Evolutionary conservation across 2,113 vertebrate species (phyloP).

Genomic region (Plotosus lineatus): DNA sequence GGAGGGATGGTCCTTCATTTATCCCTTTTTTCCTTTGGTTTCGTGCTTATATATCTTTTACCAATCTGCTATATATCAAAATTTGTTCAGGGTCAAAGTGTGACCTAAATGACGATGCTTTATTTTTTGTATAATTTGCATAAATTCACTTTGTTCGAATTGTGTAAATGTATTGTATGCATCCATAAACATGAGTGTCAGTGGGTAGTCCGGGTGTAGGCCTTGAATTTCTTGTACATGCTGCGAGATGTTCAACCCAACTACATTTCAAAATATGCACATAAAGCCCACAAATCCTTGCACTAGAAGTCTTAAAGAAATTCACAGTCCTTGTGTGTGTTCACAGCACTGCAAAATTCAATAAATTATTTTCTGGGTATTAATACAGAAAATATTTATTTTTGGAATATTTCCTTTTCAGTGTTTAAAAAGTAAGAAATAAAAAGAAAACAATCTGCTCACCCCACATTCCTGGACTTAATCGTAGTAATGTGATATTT

Average conservation of each 20-base stretch:
- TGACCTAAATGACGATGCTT: background rate
- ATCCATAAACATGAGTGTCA: background rate
- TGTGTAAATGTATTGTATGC: no score
- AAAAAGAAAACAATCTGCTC: background rate
- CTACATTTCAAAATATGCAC: background rate
- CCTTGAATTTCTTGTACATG: background rate
- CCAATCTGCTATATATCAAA: no score
- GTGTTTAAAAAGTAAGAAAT: slow-evolving; percentile 1
- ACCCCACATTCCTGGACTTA: background rate
- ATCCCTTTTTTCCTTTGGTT: no score
- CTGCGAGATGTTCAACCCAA: background rate
- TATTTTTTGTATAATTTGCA: background rate
- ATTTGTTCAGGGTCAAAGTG: background rate
- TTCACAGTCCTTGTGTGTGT: background rate
- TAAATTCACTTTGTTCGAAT: no score
- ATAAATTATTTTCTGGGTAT: no score
- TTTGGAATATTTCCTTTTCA: no score
- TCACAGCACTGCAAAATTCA: background rate
- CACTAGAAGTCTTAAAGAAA: background rate
- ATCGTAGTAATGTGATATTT: background rate
- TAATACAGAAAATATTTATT: no score
- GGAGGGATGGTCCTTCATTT: no score
- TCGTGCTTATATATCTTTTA: no score
- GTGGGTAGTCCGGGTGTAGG: background rate
- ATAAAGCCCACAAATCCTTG: background rate